These are phyloP conservation scores for Nasua narica DNA, from an alignment of 2,797 vertebrate species.

Conservation along the genomic window DNA sequence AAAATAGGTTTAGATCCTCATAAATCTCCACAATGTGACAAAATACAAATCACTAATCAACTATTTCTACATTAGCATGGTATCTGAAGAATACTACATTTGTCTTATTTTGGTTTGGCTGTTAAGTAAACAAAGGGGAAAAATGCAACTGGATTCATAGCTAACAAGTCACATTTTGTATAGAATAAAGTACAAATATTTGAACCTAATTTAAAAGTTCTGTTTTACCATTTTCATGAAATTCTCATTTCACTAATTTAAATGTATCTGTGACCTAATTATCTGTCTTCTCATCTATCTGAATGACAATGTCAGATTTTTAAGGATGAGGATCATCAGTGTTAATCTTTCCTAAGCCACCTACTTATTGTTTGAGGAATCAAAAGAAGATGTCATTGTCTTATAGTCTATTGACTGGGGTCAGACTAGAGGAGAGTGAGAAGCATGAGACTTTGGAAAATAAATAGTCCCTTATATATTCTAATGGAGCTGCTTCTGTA, in stretches of 20 bases:
- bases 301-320: constrained; percentile 37
- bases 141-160: neutral
- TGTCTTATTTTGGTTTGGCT: neutral
- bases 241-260: neutral
- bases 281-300: constrained; percentile 4
- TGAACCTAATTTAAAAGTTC: neutral
- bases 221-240: neutral
- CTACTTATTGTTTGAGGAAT: constrained; percentile 51
- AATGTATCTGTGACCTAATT: constrained; percentile 15
- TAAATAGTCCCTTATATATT: neutral
- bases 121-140: neutral
- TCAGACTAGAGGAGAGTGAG: constrained; percentile 29
- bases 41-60: neutral
- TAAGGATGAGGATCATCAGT: neutral
- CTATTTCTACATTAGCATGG: neutral
- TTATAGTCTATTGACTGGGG: constrained; percentile 31
- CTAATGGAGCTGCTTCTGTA: neutral
- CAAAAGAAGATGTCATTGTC: constrained; percentile 55
- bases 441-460: constrained; percentile 45
- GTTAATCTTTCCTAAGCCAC: constrained; percentile 62
- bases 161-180: neutral
- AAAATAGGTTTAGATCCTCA: neutral
- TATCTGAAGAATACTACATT: neutral
- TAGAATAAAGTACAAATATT: neutral
- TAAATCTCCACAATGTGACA: neutral